Evolutionary conservation across 2,888 invertebrate species (phyloP).

Genomic region (Digitonthophagus gazella): DNA sequence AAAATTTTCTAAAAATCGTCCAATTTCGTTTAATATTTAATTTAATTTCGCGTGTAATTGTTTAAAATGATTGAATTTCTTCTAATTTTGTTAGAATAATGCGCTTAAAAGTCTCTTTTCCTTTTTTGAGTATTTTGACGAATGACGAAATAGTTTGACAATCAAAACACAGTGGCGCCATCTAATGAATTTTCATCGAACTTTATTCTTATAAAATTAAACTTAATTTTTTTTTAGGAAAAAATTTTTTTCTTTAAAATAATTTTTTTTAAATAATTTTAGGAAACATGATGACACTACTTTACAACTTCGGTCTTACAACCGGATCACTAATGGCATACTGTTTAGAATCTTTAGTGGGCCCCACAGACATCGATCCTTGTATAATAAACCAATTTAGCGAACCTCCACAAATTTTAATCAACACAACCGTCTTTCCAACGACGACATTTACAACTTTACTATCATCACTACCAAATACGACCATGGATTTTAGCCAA

Average conservation of each 20-base stretch:
- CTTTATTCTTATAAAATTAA: no score
- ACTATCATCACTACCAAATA: not conserved
- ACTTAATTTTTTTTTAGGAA: no score
- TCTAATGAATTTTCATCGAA: no score
- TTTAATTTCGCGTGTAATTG: no score
- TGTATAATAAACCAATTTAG: slow-evolving; percentile 29
- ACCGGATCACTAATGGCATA: slow-evolving; percentile 84
- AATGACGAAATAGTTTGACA: no score
- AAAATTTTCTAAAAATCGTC: no score
- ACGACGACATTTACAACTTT: slow-evolving; percentile 6
- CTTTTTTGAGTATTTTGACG: not conserved
- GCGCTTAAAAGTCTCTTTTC: not conserved
- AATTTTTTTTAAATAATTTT: slow-evolving; percentile 36
- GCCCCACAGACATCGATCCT: slow-evolving; percentile 43
- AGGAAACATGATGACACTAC: slow-evolving; percentile 92
- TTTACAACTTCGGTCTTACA: slow-evolving; percentile 84
- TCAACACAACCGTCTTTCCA: slow-evolving; percentile 2
- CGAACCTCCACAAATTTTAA: not conserved
- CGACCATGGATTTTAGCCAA: slow-evolving; percentile 3
- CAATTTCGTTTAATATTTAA: no score
- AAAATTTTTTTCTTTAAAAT: no score
- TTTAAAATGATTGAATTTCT: no score
- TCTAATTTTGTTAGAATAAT: not conserved
- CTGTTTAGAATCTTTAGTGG: slow-evolving; percentile 56
- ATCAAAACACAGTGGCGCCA: no score